These are phyloP conservation scores for Nymphalis polychloros DNA, from an alignment of 2,888 invertebrate genomes.

Conservation along the genomic window DNA sequence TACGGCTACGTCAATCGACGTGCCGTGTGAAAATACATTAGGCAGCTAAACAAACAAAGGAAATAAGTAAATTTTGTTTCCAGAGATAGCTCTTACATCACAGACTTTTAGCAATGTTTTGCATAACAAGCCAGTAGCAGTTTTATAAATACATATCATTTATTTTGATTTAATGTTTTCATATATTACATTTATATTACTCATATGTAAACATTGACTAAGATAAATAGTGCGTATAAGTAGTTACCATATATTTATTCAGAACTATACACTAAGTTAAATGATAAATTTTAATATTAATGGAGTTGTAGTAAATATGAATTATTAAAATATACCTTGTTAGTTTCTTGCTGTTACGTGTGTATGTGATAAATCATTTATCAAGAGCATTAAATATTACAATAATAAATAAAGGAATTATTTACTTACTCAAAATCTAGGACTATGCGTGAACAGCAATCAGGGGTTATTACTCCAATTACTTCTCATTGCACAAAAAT, in stretches of 20 bases:
- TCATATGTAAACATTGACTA: too few relatives aligned
- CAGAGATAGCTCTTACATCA: slow-evolving; percentile 16
- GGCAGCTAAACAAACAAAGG: slow-evolving; percentile 15
- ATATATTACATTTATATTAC: neutral
- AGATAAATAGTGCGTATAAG: too few relatives aligned
- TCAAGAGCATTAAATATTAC: too few relatives aligned
- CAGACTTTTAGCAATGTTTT: slow-evolving; percentile 4
- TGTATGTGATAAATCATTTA: too few relatives aligned
- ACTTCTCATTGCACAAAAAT: slow-evolving; percentile 39
- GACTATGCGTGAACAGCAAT: slow-evolving; percentile 5
- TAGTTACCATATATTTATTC: too few relatives aligned
- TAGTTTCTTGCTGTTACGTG: too few relatives aligned
- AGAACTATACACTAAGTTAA: too few relatives aligned
- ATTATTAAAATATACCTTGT: too few relatives aligned
- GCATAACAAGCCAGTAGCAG: slow-evolving; percentile 16
- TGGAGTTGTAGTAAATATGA: too few relatives aligned
- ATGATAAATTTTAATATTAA: too few relatives aligned
- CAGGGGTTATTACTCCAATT: slow-evolving; percentile 41
- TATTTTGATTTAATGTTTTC: slow-evolving; percentile 5
- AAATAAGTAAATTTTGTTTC: slow-evolving; percentile 13
- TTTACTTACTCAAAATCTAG: slow-evolving; percentile 5
- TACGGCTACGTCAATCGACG: neutral
- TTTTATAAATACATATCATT: neutral
- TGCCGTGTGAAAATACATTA: slow-evolving; percentile 17
- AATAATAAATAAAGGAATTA: neutral